A percentile compares a stretch with the other conserved stretches of the same genome.
These are phyloP conservation scores for Meiosimyza decipiens DNA, from an alignment of 2,888 invertebrate genomes.

Conservation along the genomic window DNA sequence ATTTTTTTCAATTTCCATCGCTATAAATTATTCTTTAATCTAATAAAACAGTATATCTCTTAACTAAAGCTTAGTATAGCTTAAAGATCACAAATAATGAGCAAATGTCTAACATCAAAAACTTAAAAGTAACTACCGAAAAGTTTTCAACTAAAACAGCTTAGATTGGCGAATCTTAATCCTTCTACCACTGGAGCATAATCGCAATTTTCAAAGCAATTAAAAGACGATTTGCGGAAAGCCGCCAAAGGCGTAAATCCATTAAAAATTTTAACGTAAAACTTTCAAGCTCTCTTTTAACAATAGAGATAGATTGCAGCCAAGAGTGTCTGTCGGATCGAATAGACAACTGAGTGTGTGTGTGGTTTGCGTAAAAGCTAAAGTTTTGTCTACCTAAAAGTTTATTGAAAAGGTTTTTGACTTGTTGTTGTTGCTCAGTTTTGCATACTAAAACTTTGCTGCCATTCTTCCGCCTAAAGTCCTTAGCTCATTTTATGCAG, in stretches of 20 bases:
- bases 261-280: not conserved
- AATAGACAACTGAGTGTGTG: not conserved
- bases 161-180: no score
- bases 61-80: no score
- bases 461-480: not conserved
- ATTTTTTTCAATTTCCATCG: no score
- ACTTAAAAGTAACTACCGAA: no score
- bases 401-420: no score
- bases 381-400: no score
- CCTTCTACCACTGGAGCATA: not conserved
- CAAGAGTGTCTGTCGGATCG: not conserved
- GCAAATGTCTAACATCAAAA: no score
- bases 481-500: not conserved
- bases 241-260: not conserved
- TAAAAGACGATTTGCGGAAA: conserved; percentile 27
- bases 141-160: no score
- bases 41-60: no score
- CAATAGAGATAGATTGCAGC: not conserved
- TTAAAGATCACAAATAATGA: no score
- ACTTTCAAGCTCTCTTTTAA: not conserved
- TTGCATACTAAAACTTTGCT: conserved; percentile 12
- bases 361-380: no score
- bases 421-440: conserved; percentile 2
- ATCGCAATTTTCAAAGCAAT: conserved; percentile 20
- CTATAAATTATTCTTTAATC: no score